Evolutionary conservation across 1,140 invertebrate genomes (phyloP).

Genomic region (Anadara kagoshimensis): DNA sequence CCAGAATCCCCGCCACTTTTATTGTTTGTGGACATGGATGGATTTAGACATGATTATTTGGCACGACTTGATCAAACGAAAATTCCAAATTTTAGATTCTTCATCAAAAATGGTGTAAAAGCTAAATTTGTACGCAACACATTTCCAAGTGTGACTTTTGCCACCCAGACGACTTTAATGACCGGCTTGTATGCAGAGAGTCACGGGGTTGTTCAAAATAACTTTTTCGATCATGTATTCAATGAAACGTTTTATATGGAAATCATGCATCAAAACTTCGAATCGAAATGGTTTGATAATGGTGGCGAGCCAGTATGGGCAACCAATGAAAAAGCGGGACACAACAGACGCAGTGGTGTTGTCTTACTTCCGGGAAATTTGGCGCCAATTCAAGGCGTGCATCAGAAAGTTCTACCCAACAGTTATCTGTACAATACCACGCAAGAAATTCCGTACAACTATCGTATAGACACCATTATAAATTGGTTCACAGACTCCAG

Average conservation of each 20-base stretch:
- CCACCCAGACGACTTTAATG: conserved; percentile 84
- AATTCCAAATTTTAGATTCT: conserved; percentile 55
- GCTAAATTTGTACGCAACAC: conserved; percentile 68
- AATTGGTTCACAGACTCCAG: conserved; percentile 80
- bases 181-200: conserved; percentile 82
- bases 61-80: conserved; percentile 27
- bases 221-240: conserved; percentile 77
- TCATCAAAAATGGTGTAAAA: conserved; percentile 52
- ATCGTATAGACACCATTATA: conserved; percentile 78
- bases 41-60: conserved; percentile 63
- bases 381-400: conserved; percentile 24
- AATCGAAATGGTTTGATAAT: conserved; percentile 52
- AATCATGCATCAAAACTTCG: conserved; percentile 52
- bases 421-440: conserved; percentile 5
- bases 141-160: conserved; percentile 84
- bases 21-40: conserved; percentile 64
- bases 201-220: conserved; percentile 84
- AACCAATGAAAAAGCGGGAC: conserved; percentile 47
- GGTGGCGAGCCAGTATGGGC: conserved; percentile 65
- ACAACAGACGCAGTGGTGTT: conserved; percentile 30
- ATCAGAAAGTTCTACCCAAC: conserved; percentile 20
- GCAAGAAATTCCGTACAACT: conserved; percentile 71
- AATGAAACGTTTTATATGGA: conserved; percentile 70
- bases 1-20: conserved; percentile 21
- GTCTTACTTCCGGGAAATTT: conserved; percentile 36